These are phyloP conservation scores for Rhodeus uyekii DNA, from an alignment of 2,797 vertebrate species.

Conservation along the genomic window DNA sequence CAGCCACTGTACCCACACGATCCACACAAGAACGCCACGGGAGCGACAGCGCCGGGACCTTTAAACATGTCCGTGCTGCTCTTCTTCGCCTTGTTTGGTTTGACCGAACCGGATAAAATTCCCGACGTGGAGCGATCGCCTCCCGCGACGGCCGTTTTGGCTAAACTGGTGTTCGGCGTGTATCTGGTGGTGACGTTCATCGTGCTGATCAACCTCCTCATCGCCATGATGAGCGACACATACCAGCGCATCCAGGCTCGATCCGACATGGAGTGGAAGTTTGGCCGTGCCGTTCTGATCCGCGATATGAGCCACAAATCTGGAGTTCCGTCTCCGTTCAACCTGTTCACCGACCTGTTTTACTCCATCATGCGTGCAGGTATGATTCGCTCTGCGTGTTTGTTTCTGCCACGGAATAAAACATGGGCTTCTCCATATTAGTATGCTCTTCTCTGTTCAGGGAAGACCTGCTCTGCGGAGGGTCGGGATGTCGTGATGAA, in stretches of 20 bases:
- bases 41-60: slow-evolving; percentile 16
- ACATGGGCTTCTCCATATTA: not conserved
- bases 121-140: slow-evolving; percentile 55
- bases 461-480: slow-evolving; percentile 60
- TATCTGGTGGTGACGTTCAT: slow-evolving; percentile 70
- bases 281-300: slow-evolving; percentile 68
- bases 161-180: slow-evolving; percentile 64
- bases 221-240: slow-evolving; percentile 74
- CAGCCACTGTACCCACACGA: slow-evolving; percentile 61
- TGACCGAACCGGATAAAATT: slow-evolving; percentile 62
- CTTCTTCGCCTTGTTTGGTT: slow-evolving; percentile 69
- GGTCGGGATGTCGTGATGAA: slow-evolving; percentile 57
- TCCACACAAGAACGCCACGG: not conserved
- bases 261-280: slow-evolving; percentile 72
- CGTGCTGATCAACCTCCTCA: slow-evolving; percentile 70
- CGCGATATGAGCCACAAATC: slow-evolving; percentile 69
- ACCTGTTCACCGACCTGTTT: slow-evolving; percentile 67
- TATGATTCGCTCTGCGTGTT: slow-evolving; percentile 19
- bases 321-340: slow-evolving; percentile 68
- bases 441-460: slow-evolving; percentile 53
- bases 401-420: not conserved
- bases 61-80: slow-evolving; percentile 64
- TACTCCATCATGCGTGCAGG: slow-evolving; percentile 66
- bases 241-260: slow-evolving; percentile 72
- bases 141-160: slow-evolving; percentile 52